Conservation (phyloP, 35 echinoderm and acorn worm species). For the Nesometra sesokonis region DNA sequence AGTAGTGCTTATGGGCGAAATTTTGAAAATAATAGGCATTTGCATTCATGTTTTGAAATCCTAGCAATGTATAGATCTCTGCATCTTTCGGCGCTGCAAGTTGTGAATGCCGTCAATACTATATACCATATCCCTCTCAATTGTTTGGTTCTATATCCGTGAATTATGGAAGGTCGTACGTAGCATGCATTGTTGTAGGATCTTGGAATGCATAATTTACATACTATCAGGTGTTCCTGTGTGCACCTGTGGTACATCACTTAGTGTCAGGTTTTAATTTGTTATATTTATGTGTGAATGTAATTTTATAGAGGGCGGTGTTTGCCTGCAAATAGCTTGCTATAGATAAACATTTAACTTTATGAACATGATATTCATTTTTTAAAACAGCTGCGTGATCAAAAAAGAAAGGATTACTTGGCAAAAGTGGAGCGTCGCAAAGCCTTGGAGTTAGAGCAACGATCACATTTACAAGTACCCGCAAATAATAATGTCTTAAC, state of each 20-base stretch:
- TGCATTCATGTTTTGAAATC: not conserved
- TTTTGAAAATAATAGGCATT: not conserved
- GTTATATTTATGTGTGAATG: not conserved
- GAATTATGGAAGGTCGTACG: not conserved
- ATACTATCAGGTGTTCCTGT: not conserved
- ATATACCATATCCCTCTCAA: not conserved
- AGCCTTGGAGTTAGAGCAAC: not conserved
- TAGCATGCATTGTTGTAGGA: not conserved
- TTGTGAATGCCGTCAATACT: not conserved
- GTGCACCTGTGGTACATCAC: not conserved
- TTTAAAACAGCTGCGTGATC: not conserved
- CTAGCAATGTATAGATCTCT: not conserved
- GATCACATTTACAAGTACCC: not conserved
- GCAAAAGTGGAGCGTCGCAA: not conserved
- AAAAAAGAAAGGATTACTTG: not conserved
- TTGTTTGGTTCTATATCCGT: not conserved
- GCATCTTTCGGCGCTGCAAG: not conserved
- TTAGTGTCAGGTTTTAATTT: not conserved
- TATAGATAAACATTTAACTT: not conserved
- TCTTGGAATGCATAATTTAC: not conserved
- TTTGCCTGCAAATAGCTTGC: not conserved
- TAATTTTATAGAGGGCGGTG: not conserved
- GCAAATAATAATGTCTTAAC: conserved; percentile 1
- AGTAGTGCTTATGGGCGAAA: not conserved
- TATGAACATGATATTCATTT: not conserved